Conservation (phyloP, 2,113 vertebrate species). For the Scatophagus argus region DNA sequence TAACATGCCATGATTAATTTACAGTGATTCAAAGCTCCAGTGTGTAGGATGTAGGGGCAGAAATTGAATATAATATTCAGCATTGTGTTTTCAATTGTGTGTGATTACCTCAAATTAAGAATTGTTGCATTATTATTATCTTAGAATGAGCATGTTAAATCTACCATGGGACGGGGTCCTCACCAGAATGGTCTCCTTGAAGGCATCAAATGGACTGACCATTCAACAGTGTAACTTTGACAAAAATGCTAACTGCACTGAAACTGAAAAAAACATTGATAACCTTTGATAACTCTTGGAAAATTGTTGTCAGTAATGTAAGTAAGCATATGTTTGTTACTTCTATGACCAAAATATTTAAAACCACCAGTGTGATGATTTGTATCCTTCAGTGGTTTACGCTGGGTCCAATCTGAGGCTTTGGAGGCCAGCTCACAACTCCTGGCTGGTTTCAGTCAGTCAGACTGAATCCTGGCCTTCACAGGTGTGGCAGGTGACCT, state of each 20-base stretch:
- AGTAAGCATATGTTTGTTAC: background rate
- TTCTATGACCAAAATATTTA: constrained; percentile 1
- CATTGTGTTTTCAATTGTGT: no score
- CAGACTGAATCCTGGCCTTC: constrained; percentile 35
- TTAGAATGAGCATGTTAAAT: no score
- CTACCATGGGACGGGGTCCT: no score
- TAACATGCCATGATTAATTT: background rate
- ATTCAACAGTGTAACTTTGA: background rate
- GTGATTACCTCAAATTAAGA: no score
- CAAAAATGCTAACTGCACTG: background rate
- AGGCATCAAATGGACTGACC: background rate
- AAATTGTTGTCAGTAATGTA: background rate
- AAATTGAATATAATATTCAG: no score
- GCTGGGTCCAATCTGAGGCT: constrained; percentile 1
- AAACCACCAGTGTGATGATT: background rate
- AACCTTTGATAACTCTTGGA: background rate
- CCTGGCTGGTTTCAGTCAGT: constrained; percentile 22
- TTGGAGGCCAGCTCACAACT: constrained; percentile 27
- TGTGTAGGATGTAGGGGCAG: no score
- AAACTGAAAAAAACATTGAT: constrained; percentile 3
- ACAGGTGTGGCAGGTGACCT: constrained; percentile 74
- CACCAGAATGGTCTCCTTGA: background rate
- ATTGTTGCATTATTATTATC: no score
- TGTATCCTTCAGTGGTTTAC: background rate
- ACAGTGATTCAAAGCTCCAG: background rate